Conservation (phyloP, 2,888 invertebrate species). For the Pollenia griseotomentosa region DNA sequence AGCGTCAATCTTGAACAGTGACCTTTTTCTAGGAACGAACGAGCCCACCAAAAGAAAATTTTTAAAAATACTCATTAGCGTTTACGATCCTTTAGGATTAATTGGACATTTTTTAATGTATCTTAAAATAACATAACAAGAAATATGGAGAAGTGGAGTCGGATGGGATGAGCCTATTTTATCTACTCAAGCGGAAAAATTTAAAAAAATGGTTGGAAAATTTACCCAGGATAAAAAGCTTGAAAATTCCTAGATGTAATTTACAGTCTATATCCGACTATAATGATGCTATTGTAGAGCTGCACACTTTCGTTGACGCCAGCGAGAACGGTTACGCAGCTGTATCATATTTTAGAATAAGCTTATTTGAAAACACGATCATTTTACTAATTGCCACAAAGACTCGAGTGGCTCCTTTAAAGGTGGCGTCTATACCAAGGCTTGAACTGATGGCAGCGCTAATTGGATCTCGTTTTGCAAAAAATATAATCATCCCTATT, state of each 20-base stretch:
- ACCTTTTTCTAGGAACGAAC: neutral
- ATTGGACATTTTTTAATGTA: conserved; percentile 59
- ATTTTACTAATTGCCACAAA: conserved; percentile 40
- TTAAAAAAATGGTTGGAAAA: conserved; percentile 69
- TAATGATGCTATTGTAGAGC: conserved; percentile 44
- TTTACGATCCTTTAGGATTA: conserved; percentile 57
- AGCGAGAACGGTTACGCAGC: conserved; percentile 59
- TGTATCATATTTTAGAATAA: conserved; percentile 50
- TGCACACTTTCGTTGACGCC: conserved; percentile 68
- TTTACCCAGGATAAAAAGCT: conserved; percentile 66
- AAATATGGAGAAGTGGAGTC: conserved; percentile 45
- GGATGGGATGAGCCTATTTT: conserved; percentile 43
- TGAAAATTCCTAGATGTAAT: conserved; percentile 44
- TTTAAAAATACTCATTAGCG: conserved; percentile 37
- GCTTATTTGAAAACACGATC: neutral
- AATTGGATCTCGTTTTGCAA: conserved; percentile 66
- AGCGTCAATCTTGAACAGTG: conserved; percentile 10
- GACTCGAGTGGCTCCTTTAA: conserved; percentile 66
- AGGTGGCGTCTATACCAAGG: conserved; percentile 58
- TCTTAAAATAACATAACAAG: neutral
- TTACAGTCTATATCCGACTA: neutral
- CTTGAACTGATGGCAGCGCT: conserved; percentile 67
- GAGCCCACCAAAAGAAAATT: neutral
- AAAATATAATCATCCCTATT: too few relatives aligned
- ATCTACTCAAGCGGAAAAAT: conserved; percentile 53